These are phyloP conservation scores for Cantharis rustica DNA, from an alignment of 2,888 invertebrate genomes.

Conservation along the genomic window DNA sequence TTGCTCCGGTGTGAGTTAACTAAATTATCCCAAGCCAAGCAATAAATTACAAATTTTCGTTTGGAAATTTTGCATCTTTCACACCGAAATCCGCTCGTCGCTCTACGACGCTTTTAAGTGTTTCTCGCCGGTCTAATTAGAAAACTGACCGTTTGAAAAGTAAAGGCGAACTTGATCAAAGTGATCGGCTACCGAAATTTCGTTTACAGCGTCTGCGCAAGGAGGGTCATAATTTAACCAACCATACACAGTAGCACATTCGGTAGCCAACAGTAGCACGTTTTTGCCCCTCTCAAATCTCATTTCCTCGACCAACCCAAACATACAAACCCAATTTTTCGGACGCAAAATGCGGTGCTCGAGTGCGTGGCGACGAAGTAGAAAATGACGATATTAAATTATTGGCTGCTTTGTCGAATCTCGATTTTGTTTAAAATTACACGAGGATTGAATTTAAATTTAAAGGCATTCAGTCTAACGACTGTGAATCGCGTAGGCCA, in stretches of 20 bases:
- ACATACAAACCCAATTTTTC: constrained; percentile 8
- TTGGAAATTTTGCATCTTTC: neutral
- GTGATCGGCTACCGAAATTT: constrained; percentile 13
- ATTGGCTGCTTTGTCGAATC: neutral
- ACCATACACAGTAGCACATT: constrained; percentile 34
- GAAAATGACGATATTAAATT: neutral
- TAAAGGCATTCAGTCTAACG: constrained; percentile 30
- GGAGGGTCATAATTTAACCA: constrained; percentile 29
- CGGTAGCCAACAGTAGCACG: constrained; percentile 38
- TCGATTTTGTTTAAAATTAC: constrained; percentile 16
- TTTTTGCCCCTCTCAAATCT: constrained; percentile 29
- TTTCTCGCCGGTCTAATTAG: neutral
- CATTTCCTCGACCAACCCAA: constrained; percentile 18
- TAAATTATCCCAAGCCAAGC: neutral
- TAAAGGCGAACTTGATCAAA: neutral
- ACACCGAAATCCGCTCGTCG: neutral
- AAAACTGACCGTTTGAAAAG: neutral
- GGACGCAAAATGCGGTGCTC: neutral
- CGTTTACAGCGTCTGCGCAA: constrained; percentile 31
- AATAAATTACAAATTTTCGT: neutral
- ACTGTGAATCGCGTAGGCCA: constrained; percentile 38
- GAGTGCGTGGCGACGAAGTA: neutral
- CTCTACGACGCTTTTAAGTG: neutral
- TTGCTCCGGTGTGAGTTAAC: neutral
- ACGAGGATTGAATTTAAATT: constrained; percentile 36